A percentile compares a stretch with the other conserved stretches of the same genome.
These are phyloP conservation scores for Oophaga pumilio DNA, from an alignment of 2,113 vertebrate genomes.

Conservation along the genomic window DNA sequence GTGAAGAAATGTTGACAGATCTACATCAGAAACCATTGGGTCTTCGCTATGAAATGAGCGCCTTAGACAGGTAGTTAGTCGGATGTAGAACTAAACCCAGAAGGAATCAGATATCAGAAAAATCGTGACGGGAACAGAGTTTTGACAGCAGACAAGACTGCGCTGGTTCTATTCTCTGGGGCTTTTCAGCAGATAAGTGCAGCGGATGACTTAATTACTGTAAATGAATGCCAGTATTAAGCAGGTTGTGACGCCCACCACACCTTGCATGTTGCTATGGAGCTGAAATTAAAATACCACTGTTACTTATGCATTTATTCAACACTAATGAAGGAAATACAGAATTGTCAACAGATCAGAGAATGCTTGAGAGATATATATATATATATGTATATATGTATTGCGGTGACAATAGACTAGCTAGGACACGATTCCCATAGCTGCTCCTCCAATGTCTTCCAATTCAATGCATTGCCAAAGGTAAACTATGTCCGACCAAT, in stretches of 20 bases:
- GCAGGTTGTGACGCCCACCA: constrained; percentile 20
- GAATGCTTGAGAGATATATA: neutral
- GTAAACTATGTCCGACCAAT: too few relatives aligned
- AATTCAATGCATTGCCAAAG: too few relatives aligned
- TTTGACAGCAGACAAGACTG: constrained; percentile 6
- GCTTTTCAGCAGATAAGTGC: neutral
- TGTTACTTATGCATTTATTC: neutral
- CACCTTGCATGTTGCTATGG: constrained; percentile 6
- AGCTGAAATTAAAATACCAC: neutral
- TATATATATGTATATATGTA: too few relatives aligned
- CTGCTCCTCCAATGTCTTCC: too few relatives aligned
- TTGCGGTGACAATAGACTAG: too few relatives aligned
- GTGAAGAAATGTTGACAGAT: neutral
- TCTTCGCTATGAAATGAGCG: neutral
- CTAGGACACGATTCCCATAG: neutral
- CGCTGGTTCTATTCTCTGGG: constrained; percentile 5
- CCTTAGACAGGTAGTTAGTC: neutral
- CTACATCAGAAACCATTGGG: neutral
- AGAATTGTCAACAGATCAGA: neutral
- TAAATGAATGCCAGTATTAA: neutral
- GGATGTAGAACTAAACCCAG: neutral
- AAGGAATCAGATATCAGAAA: neutral
- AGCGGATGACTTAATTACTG: constrained; percentile 7
- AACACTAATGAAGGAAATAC: neutral
- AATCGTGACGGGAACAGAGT: neutral